Base-by-base conservation (phyloP, 2,797 vertebrate species). In the Luscinia luscinia region DNA sequence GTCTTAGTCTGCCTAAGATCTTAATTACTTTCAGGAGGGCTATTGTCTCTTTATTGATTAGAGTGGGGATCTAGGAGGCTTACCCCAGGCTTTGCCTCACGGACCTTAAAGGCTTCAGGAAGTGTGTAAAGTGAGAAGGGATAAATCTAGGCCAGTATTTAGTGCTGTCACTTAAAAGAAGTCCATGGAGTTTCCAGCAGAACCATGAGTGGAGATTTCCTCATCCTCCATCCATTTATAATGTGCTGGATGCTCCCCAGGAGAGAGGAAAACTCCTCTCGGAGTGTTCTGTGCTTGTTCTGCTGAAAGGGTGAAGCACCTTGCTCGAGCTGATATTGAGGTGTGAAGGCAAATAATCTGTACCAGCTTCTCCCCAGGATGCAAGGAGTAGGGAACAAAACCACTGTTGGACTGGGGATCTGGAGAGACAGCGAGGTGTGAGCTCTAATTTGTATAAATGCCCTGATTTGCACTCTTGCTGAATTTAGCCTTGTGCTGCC, bases 21-120 rank as follows among this genome's bases (percentile, higher is more conserved):
- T 88, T 91, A 85, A 58, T 96, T 86, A 73, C 87, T 94, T 94
- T 94, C 85, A 94, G 76, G 94, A 88, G 83, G 58, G 54, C 79
- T 43, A 18, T 94, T 95, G 74, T 82, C 63, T 94, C 63, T 76
- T 57, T 87, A 55, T 66, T 94, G 92, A 85, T 92, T 82, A 62
- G 68, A 58, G 72, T 48, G 38, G 83, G 79, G 79, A 85, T 80
- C 87, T 87, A 64, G 52, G 70, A 91, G 84, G 68, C 78, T 90
- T 92, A 89, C 34, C 21, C 41, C 30, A 54, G 72, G 70, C 91
- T 96, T 89, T 96, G 28, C 41, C 48, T 93, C 75, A 85, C 28
- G 24, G 81, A 63, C 87, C 70, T 87, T 67, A 74, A 91, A 93
- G 84, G 57, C 78, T 80, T 77, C 78, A 63, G 48, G 52, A 74